Conservation (phyloP, 2,113 vertebrate species). For the Lota lota region DNA sequence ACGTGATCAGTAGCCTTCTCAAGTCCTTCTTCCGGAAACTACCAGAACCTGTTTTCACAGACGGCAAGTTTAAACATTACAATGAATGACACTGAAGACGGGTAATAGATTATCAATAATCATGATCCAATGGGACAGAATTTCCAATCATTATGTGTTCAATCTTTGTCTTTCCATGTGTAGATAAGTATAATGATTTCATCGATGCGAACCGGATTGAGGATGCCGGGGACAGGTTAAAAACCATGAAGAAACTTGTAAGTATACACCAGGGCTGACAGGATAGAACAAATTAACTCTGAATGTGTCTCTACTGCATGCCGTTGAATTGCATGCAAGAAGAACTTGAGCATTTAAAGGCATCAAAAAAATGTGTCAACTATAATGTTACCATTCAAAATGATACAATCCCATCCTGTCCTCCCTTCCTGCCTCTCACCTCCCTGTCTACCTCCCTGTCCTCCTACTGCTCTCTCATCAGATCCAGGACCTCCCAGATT, state of each 20-base stretch:
- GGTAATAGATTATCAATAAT: neutral
- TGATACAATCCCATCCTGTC: too few species aligned
- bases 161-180: constrained; percentile 13
- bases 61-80: constrained; percentile 69
- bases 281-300: neutral
- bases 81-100: neutral
- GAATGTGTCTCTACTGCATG: too few species aligned
- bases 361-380: too few species aligned
- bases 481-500: constrained; percentile 87
- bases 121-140: neutral
- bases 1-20: constrained; percentile 94
- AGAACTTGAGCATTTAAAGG: too few species aligned
- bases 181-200: constrained; percentile 93
- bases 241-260: constrained; percentile 90
- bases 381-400: too few species aligned
- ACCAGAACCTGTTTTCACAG: constrained; percentile 93
- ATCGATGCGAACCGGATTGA: constrained; percentile 93
- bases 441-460: neutral
- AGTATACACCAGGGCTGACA: constrained; percentile 12
- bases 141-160: neutral
- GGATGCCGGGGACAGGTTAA: constrained; percentile 84
- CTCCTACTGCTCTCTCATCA: constrained; percentile 37
- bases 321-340: too few species aligned
- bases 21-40: constrained; percentile 96
- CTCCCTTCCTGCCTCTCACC: neutral